Evolutionary conservation across 2,113 vertebrate species (phyloP).

Genomic region (Sturnus vulgaris): DNA sequence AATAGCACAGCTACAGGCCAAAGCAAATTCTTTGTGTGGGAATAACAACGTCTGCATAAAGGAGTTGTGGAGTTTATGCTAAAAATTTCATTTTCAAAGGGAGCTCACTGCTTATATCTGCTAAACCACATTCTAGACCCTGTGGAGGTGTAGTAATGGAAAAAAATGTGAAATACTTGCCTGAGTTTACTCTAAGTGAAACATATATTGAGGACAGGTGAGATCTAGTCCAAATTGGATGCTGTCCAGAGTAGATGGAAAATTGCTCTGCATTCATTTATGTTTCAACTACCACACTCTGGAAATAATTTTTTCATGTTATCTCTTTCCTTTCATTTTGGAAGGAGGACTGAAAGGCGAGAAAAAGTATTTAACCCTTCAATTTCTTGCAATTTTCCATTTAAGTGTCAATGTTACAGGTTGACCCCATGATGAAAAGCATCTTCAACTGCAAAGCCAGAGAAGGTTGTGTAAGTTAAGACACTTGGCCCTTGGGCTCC

Average conservation of each 20-base stretch:
- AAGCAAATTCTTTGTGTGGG: not conserved
- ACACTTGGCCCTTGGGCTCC: not conserved
- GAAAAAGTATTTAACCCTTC: not conserved
- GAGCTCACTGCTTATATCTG: not conserved
- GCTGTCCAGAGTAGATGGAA: not conserved
- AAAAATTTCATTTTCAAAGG: not conserved
- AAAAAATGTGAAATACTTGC: not conserved
- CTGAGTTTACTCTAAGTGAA: not conserved
- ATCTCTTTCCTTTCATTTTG: not conserved
- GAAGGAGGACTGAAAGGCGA: not conserved
- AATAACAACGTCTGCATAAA: not conserved
- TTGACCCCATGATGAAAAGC: not conserved
- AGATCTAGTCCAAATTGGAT: not conserved
- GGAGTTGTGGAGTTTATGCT: not conserved
- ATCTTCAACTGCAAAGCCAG: not conserved
- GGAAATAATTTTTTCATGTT: not conserved
- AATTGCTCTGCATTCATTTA: not conserved
- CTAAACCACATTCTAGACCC: not conserved
- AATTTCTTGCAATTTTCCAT: not conserved
- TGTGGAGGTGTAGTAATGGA: not conserved
- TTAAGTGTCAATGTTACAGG: not conserved
- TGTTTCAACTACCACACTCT: not conserved
- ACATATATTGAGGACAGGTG: not conserved
- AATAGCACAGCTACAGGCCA: not conserved
- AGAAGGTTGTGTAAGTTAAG: not conserved